Evolutionary conservation across 2,797 vertebrate species (phyloP).

Genomic region (Argentina silus): DNA sequence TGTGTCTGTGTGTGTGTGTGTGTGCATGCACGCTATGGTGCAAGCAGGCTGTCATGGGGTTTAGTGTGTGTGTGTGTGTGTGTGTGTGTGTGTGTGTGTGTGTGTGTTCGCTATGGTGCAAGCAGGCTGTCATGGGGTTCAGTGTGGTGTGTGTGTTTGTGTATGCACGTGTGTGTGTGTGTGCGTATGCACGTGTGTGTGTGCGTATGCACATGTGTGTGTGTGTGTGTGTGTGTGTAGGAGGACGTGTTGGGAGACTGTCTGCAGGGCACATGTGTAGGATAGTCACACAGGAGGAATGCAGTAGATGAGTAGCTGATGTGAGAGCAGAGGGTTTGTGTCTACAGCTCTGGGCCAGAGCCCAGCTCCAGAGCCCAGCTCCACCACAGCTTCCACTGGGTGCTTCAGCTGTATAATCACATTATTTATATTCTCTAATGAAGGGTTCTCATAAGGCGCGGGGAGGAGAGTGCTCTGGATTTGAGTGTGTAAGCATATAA

Average conservation of each 20-base stretch:
- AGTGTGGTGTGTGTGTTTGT: slow-evolving; percentile 6
- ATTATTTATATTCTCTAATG: slow-evolving; percentile 40
- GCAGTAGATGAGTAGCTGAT: slow-evolving; percentile 60
- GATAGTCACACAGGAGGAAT: slow-evolving; percentile 63
- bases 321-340: slow-evolving; percentile 68
- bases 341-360: slow-evolving; percentile 35
- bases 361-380: not conserved
- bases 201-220: slow-evolving; percentile 7
- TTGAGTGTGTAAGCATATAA: too few relatives aligned
- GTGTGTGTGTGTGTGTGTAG: slow-evolving; percentile 1
- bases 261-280: slow-evolving; percentile 62
- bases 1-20: not conserved
- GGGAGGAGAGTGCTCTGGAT: slow-evolving; percentile 32
- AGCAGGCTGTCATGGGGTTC: too few relatives aligned
- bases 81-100: slow-evolving; percentile 5
- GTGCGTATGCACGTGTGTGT: slow-evolving; percentile 9
- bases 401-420: slow-evolving; percentile 5
- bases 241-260: slow-evolving; percentile 18
- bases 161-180: not conserved
- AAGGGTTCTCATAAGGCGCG: slow-evolving; percentile 40
- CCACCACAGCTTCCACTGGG: too few relatives aligned
- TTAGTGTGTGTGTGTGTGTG: slow-evolving; percentile 11
- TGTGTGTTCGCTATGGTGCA: not conserved
- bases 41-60: too few relatives aligned
- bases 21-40: not conserved